Percentiles rank a stretch among this genome's conserved stretches.
Conservation (phyloP, 2,888 invertebrate genomes). For the Tetragonisca angustula region DNA sequence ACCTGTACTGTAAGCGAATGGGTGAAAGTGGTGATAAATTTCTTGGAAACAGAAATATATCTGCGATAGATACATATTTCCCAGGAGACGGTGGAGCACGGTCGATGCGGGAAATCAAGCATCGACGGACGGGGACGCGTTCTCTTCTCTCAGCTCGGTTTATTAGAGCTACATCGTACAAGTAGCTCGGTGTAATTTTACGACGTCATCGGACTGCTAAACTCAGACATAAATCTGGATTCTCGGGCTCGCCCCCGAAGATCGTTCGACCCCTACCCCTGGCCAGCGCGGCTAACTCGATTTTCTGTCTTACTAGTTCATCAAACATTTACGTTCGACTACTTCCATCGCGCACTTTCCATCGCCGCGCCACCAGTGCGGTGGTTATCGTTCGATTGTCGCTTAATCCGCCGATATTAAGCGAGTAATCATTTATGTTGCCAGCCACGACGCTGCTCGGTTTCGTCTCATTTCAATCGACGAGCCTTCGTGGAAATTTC, state of each 20-base stretch:
- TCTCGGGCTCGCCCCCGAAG: slow-evolving; percentile 37
- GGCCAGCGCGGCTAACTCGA: slow-evolving; percentile 43
- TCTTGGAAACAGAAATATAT: slow-evolving; percentile 63
- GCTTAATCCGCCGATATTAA: slow-evolving; percentile 13
- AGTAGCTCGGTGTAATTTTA: slow-evolving; percentile 69
- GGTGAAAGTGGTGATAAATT: slow-evolving; percentile 64
- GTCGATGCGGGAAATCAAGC: slow-evolving; percentile 57
- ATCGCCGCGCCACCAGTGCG: slow-evolving; percentile 9
- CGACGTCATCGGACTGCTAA: slow-evolving; percentile 69
- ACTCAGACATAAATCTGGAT: slow-evolving; percentile 66
- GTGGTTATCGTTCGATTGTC: slow-evolving; percentile 36
- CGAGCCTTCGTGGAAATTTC: background rate
- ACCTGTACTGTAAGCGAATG: background rate
- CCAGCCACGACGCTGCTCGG: background rate
- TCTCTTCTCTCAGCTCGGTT: slow-evolving; percentile 67
- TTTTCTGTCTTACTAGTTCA: slow-evolving; percentile 55
- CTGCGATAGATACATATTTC: slow-evolving; percentile 62
- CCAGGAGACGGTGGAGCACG: slow-evolving; percentile 45
- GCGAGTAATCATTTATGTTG: slow-evolving; percentile 34
- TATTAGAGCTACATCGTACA: slow-evolving; percentile 74
- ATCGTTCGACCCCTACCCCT: slow-evolving; percentile 28
- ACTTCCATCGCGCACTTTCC: slow-evolving; percentile 31
- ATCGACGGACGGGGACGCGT: slow-evolving; percentile 63
- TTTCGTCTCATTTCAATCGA: background rate
- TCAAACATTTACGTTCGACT: slow-evolving; percentile 59